Evolutionary conservation across 2,113 vertebrate species (phyloP), one percentile per base, ranked within the genome.

Genomic region (Pelodiscus sinensis): DNA sequence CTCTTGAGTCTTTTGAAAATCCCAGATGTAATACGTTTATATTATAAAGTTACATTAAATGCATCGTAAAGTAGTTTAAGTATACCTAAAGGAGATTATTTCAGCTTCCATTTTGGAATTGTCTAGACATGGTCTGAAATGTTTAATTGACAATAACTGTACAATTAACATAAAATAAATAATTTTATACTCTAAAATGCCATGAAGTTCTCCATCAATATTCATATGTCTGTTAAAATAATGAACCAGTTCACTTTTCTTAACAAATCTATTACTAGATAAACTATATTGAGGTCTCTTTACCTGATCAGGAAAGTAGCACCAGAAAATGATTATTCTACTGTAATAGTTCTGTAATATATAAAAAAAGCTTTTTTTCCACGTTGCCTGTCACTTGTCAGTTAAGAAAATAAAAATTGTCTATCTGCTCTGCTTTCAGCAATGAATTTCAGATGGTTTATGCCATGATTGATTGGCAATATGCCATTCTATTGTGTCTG

Each of bases 381-480:
- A 5, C 71, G 44, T 81, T 55, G 51, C 35, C 44, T 73, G 11
- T 82, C 31, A 60, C 2, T 75, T 60, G 5, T 6, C 19, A 84
- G 15, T 58, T 51, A 60, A 92, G 8, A 71, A 92, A 3, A 3
- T n/a, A 14, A 31, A 21, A 35, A 71, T 2, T 90, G 82, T 81
- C 9, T 55, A 1, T 84, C 38, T 89, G 10, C 31, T 58, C 35
- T 77, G 4, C 12, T 86, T 85, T 90, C 55, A 79, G 31, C 25
- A 93, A 58, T 79, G 7, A 92, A 27, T 94, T 95, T 94, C 50
- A 84, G 38, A 38, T 27, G 16, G 11, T 55, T 93, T 82, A 71
- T 91, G 79, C n/a, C 13, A 50, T 54, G 73, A 93, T 9, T 87
- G 75, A 92, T 38, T 88, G 62, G 56, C 58, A 77, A 11, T 55